These are phyloP conservation scores for Samia ricini DNA, from an alignment of 1,140 invertebrate species.

Conservation along the genomic window DNA sequence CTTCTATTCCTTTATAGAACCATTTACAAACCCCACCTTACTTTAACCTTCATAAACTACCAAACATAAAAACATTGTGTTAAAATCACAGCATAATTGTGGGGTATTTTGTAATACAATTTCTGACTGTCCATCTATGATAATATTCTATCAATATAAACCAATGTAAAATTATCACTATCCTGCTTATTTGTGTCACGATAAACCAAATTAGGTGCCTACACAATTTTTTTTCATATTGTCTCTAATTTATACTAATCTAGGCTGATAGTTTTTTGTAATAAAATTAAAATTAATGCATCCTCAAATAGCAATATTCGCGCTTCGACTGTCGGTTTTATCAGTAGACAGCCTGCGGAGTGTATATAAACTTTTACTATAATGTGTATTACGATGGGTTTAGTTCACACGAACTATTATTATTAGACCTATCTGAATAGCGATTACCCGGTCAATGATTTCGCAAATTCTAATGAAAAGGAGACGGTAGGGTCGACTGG, in stretches of 20 bases:
- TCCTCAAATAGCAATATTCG: conserved; percentile 1
- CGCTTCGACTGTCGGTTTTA: conserved; percentile 13
- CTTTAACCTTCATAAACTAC: no score
- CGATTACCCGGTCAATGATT: neutral
- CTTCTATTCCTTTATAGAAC: no score
- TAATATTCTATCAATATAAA: no score
- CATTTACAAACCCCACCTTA: no score
- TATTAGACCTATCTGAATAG: neutral
- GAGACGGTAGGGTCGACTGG: neutral
- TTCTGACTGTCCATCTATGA: no score
- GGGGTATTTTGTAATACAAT: no score
- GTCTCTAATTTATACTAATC: no score
- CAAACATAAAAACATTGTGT: no score
- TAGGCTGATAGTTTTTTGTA: neutral
- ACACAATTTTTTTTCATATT: no score
- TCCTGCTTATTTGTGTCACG: neutral
- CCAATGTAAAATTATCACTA: no score
- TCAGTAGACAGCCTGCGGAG: conserved; percentile 15
- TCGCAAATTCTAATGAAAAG: neutral
- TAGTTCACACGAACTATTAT: neutral
- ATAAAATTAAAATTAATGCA: conserved; percentile 4
- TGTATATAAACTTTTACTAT: conserved; percentile 26
- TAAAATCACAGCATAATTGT: no score
- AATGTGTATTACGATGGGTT: conserved; percentile 24
- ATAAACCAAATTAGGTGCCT: neutral